Evolutionary conservation across 2,113 vertebrate genomes (phyloP), one percentile per base, ranked within the genome.

Genomic region (Neofelis nebulosa): DNA sequence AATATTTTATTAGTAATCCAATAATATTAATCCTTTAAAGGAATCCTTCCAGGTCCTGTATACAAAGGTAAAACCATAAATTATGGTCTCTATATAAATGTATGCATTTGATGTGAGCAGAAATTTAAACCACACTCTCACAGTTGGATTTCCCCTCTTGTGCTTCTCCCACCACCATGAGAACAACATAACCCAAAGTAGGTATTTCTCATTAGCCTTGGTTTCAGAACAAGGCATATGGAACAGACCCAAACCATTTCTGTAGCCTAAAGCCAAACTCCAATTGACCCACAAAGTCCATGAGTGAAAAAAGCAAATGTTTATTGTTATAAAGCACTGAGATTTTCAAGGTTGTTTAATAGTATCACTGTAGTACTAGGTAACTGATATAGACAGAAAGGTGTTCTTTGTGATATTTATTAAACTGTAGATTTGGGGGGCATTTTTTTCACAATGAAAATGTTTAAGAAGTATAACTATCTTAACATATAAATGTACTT

Each of bases 381-480:
- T 79, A 92, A 96, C 41, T 79, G 21, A 94, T 13, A 87, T 16
- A 50, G 38, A 65, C 15, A 50, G 45, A 65, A 86, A 83, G n/a
- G 45, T 52, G 5, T 50, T 71, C 69, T 74, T 66, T 78, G n/a
- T 91, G 57, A 45, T 91, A 91, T 23, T 96, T 66, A 93, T 55
- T 93, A 78, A 89, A 81, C 33, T 86, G 5, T 55, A 93, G 14
- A 45, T 38, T 86, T 96, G 63, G 10, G 41, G 73, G 31, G 29
- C 82, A 87, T 7, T 88, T 55, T 85, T 52, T 86, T 93, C 76
- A 82, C 23, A 86, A 71, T 71, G 83, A 93, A 94, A 94, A 89
- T 68, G 23, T 21, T 11, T 57, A 82, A 85, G 29, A 82, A 78
- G 48, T 69, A 69, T 31, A 84, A 89, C 11, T 38, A 92, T 79